phyloP scores from a whole-genome alignment of 2,797 vertebrate species.

The Hydrolagus colliei region DNA sequence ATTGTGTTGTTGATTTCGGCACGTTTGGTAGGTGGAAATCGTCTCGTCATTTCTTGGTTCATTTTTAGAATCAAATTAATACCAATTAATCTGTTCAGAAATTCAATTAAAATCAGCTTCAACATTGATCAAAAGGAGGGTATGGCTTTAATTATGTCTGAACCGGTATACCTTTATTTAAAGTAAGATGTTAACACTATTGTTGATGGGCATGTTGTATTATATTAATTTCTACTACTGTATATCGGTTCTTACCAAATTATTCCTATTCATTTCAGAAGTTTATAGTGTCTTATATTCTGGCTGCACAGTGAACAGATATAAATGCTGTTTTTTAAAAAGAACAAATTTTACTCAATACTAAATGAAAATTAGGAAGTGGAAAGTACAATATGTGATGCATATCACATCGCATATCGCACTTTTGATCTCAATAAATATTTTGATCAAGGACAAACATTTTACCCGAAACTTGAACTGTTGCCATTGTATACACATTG shows the following conservation, averaged over 20 bases:
- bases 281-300: not conserved
- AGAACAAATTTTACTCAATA: too few relatives aligned
- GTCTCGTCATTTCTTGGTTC: not conserved
- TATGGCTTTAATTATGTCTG: not conserved
- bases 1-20: not conserved
- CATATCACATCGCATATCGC: not conserved
- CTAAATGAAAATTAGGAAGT: too few relatives aligned
- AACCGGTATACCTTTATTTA: not conserved
- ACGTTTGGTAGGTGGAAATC: not conserved
- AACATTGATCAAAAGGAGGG: too few relatives aligned
- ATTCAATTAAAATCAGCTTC: not conserved
- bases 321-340: not conserved
- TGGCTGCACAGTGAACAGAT: not conserved
- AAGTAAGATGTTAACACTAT: not conserved
- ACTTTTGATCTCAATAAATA: not conserved
- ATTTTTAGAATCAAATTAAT: not conserved
- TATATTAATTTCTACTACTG: too few relatives aligned
- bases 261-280: not conserved
- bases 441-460: not conserved
- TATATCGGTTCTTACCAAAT: not conserved
- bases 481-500: not conserved
- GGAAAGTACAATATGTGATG: too few relatives aligned
- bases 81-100: not conserved
- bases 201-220: too few relatives aligned
- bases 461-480: not conserved